phyloP scores from a whole-genome alignment of 2,888 invertebrate species.

The Ormyrus rosae region DNA sequence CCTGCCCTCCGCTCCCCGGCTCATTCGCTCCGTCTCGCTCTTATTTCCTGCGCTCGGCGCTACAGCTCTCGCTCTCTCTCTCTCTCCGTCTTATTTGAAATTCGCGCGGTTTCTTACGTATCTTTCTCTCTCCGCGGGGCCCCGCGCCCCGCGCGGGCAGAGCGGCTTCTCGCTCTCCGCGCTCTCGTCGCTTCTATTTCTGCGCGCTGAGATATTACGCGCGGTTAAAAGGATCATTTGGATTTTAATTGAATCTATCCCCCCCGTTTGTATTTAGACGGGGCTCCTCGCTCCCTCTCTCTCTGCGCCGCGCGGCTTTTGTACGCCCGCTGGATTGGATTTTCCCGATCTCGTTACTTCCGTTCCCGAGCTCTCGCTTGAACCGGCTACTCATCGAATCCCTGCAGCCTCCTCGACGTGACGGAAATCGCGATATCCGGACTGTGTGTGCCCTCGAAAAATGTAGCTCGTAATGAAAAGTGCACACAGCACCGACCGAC shows the following conservation, averaged over 20 bases:
- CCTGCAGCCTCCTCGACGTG: too few relatives aligned
- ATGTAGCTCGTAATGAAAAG: too few relatives aligned
- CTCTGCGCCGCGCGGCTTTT: not conserved
- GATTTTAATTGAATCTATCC: constrained; percentile 34
- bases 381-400: too few relatives aligned
- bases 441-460: too few relatives aligned
- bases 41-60: constrained; percentile 25
- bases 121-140: constrained; percentile 24
- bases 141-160: not conserved
- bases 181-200: constrained; percentile 3
- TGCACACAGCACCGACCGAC: too few relatives aligned
- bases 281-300: too few relatives aligned
- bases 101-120: constrained; percentile 47
- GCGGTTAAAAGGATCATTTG: constrained; percentile 17
- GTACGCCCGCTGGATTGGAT: not conserved
- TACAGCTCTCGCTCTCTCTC: not conserved
- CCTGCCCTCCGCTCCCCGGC: constrained; percentile 44
- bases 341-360: not conserved
- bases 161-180: not conserved
- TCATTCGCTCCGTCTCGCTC: constrained; percentile 45
- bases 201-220: constrained; percentile 20
- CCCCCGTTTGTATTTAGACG: not conserved
- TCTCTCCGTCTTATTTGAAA: constrained; percentile 40
- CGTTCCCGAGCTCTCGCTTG: too few relatives aligned
- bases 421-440: too few relatives aligned